Base-by-base conservation (phyloP, 2,113 vertebrate genomes). In the Leptobrachium leishanense region DNA sequence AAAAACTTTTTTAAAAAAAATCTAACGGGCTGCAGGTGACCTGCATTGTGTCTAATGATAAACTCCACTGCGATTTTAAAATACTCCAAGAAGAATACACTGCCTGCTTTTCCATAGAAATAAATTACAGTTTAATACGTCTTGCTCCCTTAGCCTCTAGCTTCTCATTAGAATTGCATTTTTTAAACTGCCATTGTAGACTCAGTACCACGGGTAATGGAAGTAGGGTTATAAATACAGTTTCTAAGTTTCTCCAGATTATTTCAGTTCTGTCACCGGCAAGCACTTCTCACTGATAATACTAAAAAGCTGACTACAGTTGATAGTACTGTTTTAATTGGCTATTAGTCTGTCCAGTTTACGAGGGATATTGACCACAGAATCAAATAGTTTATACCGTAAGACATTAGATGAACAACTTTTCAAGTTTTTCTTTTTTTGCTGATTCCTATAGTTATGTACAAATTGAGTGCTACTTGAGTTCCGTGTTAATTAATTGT, bases 251-350 rank as follows among this genome's bases (percentile, higher is more conserved):
- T 69, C 42, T 20, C 43, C n/a, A 70, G 15, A 46, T 59, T 12
- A 70, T n/a, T 31, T 50, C n/a, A 50, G 8, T 31, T 44, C 39
- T 70, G 68, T 43, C 43, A 70, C 43, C 43, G 43, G 7, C n/a
- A 70, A 70, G 50, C 68, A 50, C 15, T 9, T 7, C 12, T 50
- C 44, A 70, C 43, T 70, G 68, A 70, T 31, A 70, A 50, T 6
- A 70, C 43, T 12, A 50, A 70, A 70, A 9, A 12, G 13, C 43
- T 70, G 43, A 15, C 13, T 46, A 20, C 43, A 31, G 68, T 6
- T 50, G 68, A 50, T 70, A 70, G n/a, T 46, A 50, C 43, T 70
- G 6, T 31, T 70, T 31, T 70, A 70, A 70, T 70, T 70, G 68
- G 40, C 43, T 46, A 50, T 46, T 70, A 70, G 68, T 31, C 43